These are phyloP conservation scores for Atrichornis clamosus DNA, from an alignment of 2,113 vertebrate genomes.

Conservation along the genomic window DNA sequence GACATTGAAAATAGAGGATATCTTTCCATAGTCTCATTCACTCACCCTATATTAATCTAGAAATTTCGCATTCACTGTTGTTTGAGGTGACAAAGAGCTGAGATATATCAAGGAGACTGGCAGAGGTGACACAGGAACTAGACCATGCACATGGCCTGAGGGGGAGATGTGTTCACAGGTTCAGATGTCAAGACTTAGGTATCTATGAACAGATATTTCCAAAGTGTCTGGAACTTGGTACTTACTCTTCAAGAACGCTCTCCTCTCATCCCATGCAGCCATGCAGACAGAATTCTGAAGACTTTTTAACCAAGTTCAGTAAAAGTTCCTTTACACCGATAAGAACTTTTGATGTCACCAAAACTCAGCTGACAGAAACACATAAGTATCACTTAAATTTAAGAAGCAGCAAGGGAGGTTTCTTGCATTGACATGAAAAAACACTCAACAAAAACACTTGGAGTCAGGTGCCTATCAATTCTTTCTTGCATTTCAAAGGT, in stretches of 20 bases:
- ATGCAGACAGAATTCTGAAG: not conserved
- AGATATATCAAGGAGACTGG: not conserved
- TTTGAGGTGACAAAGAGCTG: not conserved
- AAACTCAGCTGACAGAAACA: not conserved
- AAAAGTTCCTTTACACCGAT: not conserved
- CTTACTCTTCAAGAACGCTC: not conserved
- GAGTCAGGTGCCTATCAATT: slow-evolving; percentile 4
- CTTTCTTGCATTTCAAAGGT: slow-evolving; percentile 16
- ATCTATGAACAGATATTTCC: not conserved
- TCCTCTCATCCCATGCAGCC: not conserved
- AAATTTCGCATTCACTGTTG: not conserved
- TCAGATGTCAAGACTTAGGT: not conserved
- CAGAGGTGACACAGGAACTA: not conserved
- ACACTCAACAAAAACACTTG: not conserved
- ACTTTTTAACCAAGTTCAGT: not conserved
- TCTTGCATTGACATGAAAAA: not conserved
- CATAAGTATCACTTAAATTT: not conserved
- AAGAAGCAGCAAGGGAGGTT: not conserved
- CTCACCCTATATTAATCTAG: not conserved
- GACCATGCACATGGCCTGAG: not conserved
- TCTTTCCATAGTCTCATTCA: not conserved
- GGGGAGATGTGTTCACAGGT: not conserved
- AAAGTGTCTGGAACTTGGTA: not conserved
- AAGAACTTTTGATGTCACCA: not conserved
- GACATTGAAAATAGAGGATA: not conserved